These are phyloP conservation scores for Trichosurus vulpecula DNA, from an alignment of 2,797 vertebrate species.

Conservation along the genomic window DNA sequence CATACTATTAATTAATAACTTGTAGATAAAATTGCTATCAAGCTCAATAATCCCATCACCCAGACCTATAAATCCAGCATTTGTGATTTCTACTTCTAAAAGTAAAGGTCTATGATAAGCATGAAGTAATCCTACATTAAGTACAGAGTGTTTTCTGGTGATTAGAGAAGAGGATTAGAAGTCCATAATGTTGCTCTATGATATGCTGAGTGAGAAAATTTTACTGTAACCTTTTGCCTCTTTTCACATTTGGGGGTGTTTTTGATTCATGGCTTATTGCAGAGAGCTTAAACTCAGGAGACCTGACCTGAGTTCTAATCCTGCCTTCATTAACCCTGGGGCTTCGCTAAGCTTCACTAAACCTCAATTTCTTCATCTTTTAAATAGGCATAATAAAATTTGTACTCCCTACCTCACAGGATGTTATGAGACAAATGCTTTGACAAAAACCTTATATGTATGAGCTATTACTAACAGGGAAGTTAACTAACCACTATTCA, in stretches of 20 bases:
- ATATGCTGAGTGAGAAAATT: background rate
- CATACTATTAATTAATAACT: too few relatives aligned
- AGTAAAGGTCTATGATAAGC: background rate
- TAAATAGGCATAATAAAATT: background rate
- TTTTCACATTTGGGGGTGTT: background rate
- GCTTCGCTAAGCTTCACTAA: background rate
- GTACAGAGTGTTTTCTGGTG: background rate
- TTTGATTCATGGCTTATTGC: background rate
- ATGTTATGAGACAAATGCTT: background rate
- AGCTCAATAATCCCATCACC: background rate
- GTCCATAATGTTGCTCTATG: accelerated
- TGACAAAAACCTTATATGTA: background rate
- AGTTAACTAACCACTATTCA: background rate
- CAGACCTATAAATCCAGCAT: accelerated
- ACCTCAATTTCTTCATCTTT: background rate
- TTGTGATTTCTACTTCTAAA: background rate
- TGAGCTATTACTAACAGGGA: background rate
- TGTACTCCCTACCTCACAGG: background rate
- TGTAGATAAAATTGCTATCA: too few relatives aligned
- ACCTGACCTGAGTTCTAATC: background rate
- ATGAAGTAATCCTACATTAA: background rate
- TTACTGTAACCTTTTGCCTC: accelerated
- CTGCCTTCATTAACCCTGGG: background rate
- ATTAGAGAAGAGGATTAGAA: accelerated
- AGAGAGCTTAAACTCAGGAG: background rate